These are phyloP conservation scores for Oryzias curvinotus DNA, from an alignment of 2,113 vertebrate genomes.

Conservation along the genomic window DNA sequence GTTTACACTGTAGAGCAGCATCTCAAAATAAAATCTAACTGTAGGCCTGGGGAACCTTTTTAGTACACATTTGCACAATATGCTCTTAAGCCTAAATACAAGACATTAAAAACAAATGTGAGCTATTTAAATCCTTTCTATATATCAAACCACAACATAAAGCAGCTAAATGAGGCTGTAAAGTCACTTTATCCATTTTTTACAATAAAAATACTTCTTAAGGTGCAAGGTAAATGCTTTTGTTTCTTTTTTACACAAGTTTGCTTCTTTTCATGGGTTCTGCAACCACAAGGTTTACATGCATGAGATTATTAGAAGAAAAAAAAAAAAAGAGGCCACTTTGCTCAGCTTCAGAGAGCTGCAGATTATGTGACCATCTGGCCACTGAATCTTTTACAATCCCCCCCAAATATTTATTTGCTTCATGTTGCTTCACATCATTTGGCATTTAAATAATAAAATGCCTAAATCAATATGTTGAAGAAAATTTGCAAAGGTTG, in stretches of 20 bases:
- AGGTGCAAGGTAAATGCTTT: too few species aligned
- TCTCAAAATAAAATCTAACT: too few species aligned
- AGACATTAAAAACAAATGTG: too few species aligned
- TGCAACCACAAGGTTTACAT: constrained; percentile 9
- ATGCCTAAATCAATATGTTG: neutral
- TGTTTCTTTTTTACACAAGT: too few species aligned
- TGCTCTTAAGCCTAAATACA: too few species aligned
- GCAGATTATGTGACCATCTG: constrained; percentile 66
- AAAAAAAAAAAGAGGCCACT: constrained; percentile 34
- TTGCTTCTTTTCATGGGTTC: neutral
- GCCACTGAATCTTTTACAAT: constrained; percentile 71
- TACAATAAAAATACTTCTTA: neutral
- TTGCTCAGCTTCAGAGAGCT: constrained; percentile 59
- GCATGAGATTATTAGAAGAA: neutral
- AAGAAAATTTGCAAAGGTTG: neutral
- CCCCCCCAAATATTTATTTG: constrained; percentile 18
- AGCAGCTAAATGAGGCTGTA: too few species aligned
- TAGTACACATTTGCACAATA: too few species aligned
- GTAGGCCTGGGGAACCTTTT: too few species aligned
- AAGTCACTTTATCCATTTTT: constrained; percentile 34
- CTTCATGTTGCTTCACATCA: constrained; percentile 16
- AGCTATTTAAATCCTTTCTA: too few species aligned
- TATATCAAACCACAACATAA: too few species aligned
- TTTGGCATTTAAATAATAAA: constrained; percentile 1
- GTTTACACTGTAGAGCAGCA: too few species aligned